Conservation (phyloP, 2,888 invertebrate species). For the Endotricha flammealis region DNA sequence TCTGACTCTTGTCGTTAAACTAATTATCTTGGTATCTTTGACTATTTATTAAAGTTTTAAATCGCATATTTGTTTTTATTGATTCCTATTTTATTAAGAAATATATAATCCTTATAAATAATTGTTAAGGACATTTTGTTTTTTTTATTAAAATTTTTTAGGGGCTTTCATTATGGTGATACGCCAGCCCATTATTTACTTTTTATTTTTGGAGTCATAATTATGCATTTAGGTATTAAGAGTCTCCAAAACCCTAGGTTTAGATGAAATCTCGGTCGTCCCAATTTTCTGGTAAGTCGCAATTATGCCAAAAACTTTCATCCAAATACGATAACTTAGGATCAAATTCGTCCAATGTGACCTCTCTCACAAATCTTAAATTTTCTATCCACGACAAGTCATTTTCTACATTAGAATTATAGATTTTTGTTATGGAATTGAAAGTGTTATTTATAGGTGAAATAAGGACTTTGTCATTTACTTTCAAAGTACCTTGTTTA, state of each 20-base stretch:
- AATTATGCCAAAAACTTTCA: constrained; percentile 49
- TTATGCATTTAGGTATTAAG: too few species aligned
- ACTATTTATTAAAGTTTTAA: constrained; percentile 28
- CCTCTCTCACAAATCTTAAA: constrained; percentile 47
- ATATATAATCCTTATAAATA: too few species aligned
- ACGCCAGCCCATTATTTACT: too few species aligned
- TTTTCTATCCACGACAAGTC: constrained; percentile 57
- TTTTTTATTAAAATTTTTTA: too few species aligned
- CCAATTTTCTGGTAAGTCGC: constrained; percentile 37
- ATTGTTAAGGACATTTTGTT: too few species aligned
- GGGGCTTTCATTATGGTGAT: too few species aligned
- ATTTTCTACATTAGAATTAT: constrained; percentile 14
- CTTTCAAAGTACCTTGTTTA: not conserved
- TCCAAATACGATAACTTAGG: constrained; percentile 20
- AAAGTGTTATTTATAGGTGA: constrained; percentile 11
- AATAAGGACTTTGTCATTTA: not conserved
- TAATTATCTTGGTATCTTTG: constrained; percentile 17
- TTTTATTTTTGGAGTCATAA: too few species aligned
- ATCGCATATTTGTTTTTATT: constrained; percentile 18
- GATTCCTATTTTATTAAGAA: constrained; percentile 13
- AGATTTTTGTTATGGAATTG: constrained; percentile 19
- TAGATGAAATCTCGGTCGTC: constrained; percentile 39
- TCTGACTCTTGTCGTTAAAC: constrained; percentile 24
- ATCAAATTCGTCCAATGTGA: constrained; percentile 39
- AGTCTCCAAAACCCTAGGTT: too few species aligned